Evolutionary conservation across 35 echinoderm and acorn worm genomes (phyloP), one percentile per base, ranked within the genome.

Genomic region (Lytechinus variegatus): DNA sequence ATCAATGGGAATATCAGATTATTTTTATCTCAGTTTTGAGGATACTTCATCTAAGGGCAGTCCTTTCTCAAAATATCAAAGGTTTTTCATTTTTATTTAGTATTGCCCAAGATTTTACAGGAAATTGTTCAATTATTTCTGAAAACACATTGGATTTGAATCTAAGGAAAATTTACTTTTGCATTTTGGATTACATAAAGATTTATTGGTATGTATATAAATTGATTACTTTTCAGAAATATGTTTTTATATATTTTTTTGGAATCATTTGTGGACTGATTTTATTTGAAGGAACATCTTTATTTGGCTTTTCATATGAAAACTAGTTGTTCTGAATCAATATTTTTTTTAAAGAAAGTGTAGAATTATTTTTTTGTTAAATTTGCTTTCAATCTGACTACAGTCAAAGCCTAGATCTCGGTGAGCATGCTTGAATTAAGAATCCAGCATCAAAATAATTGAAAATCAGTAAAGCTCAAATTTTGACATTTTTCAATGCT

Each of bases 1-100:
- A 79, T 79, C 66, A n/a, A 79, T 79, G 66, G 66, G 19, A 79
- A 79, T 79, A 79, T 79, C n/a, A 79, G 66, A 79, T 79, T 79
- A 79, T 79, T 79, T 79, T 79, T n/a, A 79, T 19, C 21, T 24
- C 21, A 24, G 21, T 79, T 79, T 79, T 8, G 66, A 79, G 14
- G 19, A 79, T 19, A 19, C 66, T 8, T 24, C 66, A 19, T 79
- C 16, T n/a, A 79, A 79, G 66, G 14, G 3, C 21, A n/a, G 24
- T 79, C 14, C 66, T 79, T 21, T 16, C n/a, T 79, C 66, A 79
- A 79, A 14, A 79, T 79, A 79, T 79, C 66, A 79, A 79, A 79
- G n/a, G 66, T 24, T 16, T 24, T 79, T 79, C 66, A 79, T 24
- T 79, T 79, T n/a, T 21, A 24, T 4, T 24, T 79, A 79, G 66